Evolutionary conservation across 2,797 vertebrate species (phyloP).

Genomic region (Sus cebifrons): DNA sequence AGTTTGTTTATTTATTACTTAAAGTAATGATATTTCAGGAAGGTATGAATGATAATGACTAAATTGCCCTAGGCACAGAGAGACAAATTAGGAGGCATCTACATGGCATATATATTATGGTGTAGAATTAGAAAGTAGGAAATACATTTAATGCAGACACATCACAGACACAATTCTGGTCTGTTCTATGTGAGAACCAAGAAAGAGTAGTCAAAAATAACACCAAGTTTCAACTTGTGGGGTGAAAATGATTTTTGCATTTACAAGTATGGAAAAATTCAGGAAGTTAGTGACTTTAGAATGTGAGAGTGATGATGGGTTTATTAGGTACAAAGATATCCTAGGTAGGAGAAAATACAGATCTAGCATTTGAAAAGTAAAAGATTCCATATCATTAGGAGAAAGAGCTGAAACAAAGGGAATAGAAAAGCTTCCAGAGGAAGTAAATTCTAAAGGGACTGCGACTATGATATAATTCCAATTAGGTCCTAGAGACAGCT

Average conservation of each 20-base stretch:
- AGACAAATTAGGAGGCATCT: neutral
- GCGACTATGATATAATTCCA: neutral
- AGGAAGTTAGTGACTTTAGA: neutral
- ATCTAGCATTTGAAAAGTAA: neutral
- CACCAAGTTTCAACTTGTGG: neutral
- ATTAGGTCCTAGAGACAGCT: neutral
- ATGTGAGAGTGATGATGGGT: neutral
- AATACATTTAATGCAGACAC: neutral
- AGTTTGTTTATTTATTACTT: conserved; percentile 3
- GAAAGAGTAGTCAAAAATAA: neutral
- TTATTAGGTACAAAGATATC: neutral
- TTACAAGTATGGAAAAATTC: neutral
- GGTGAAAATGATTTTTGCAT: conserved; percentile 13
- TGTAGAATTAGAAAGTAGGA: neutral
- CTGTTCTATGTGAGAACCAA: neutral
- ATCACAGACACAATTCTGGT: neutral
- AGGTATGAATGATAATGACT: conserved; percentile 2
- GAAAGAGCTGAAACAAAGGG: neutral
- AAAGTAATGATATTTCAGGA: conserved; percentile 23
- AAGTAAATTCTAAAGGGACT: neutral
- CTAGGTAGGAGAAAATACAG: neutral
- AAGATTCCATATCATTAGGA: neutral
- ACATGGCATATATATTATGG: neutral
- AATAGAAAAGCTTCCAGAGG: neutral
- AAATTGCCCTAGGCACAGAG: conserved; percentile 1